A percentile compares a stretch with the other conserved stretches of the same genome.
phyloP scores from a whole-genome alignment of 1,140 invertebrate species.

The Popillia japonica region DNA sequence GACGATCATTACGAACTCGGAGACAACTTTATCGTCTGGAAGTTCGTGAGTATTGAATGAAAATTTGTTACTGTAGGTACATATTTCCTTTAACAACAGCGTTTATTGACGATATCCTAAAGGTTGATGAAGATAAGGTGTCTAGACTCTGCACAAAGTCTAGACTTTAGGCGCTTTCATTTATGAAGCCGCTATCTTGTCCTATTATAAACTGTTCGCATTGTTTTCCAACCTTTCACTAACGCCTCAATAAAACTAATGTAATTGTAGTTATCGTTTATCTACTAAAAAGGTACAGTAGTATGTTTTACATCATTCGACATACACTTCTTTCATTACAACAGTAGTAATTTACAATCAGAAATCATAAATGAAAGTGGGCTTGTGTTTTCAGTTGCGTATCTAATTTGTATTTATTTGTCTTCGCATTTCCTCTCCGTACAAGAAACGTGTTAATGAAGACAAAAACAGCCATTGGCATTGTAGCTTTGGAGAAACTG shows the following conservation, averaged over 20 bases:
- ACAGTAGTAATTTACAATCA: neutral
- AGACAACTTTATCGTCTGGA: neutral
- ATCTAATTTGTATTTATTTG: conserved; percentile 26
- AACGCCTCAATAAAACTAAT: no score
- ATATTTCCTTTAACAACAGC: neutral
- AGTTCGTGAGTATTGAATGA: neutral
- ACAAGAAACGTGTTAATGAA: conserved; percentile 33
- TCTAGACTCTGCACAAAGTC: neutral
- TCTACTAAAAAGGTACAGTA: no score
- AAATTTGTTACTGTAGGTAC: neutral
- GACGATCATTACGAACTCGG: neutral
- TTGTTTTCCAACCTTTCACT: no score
- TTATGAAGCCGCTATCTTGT: no score
- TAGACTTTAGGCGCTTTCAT: no score
- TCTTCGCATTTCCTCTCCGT: neutral
- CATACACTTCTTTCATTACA: neutral
- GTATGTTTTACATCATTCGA: no score
- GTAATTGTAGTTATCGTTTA: no score
- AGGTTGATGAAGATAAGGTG: neutral
- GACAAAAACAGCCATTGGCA: conserved; percentile 16
- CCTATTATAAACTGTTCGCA: no score
- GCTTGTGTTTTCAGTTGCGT: neutral
- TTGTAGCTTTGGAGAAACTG: conserved; percentile 29
- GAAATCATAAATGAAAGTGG: conserved; percentile 4
- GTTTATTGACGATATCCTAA: neutral